Conservation (phyloP, 2,113 vertebrate genomes). For the Conger conger region DNA sequence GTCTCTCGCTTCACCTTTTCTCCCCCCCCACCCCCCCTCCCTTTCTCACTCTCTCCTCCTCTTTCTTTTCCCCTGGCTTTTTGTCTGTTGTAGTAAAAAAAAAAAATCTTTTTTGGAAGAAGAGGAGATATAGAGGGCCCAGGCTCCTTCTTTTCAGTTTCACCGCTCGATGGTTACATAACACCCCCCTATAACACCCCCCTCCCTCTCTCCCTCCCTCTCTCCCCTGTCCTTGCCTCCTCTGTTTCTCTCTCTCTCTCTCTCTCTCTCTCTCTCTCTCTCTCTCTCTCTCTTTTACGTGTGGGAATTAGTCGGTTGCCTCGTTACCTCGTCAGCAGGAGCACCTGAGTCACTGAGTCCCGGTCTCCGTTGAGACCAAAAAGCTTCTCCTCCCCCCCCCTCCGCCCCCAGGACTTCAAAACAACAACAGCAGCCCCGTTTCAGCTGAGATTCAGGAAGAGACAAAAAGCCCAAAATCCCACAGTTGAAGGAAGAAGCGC, state of each 20-base stretch:
- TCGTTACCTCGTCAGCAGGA: background rate
- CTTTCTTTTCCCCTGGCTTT: background rate
- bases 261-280: background rate
- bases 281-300: background rate
- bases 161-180: background rate
- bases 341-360: constrained; percentile 3
- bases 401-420: background rate
- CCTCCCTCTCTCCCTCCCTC: background rate
- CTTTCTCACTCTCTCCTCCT: background rate
- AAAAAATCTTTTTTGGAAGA: background rate
- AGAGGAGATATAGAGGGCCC: too few species aligned
- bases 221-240: too few species aligned
- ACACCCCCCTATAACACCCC: background rate
- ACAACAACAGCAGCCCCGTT: background rate
- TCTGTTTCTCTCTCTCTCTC: background rate
- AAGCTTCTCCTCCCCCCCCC: background rate
- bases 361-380: background rate
- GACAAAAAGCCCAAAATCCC: background rate
- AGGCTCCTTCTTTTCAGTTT: background rate
- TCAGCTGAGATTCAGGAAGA: background rate
- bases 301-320: background rate
- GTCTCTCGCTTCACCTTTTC: background rate
- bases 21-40: constrained; percentile 6
- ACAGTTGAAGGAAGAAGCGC: background rate
- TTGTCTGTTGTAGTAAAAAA: background rate